phyloP scores from a whole-genome alignment of 35 echinoderm and acorn worm genomes.

The Hemicentrotus pulcherrimus region DNA sequence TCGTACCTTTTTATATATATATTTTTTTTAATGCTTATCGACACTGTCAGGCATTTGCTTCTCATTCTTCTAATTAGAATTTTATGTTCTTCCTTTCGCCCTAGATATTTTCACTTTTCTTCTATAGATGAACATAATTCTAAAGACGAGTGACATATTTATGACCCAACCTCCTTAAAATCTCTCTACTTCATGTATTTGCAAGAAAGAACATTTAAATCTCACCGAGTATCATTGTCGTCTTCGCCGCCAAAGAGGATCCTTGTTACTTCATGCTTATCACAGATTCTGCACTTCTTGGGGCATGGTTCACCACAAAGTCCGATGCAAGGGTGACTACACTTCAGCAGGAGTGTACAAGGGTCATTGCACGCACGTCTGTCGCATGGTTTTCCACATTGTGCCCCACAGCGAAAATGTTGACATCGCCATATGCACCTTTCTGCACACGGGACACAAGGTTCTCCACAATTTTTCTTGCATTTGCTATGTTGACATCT shows the following conservation, averaged over 20 bases:
- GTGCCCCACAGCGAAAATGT: constrained; percentile 49
- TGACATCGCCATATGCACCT: constrained; percentile 66
- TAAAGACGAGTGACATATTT: too few species aligned
- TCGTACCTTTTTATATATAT: too few species aligned
- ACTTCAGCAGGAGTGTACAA: constrained; percentile 53
- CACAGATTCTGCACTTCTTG: constrained; percentile 75
- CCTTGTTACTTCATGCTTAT: constrained; percentile 70
- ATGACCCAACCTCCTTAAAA: too few species aligned
- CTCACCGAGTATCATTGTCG: constrained; percentile 65
- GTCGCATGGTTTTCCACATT: constrained; percentile 69
- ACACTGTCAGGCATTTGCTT: too few species aligned
- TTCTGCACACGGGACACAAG: constrained; percentile 72
- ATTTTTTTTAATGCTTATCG: too few species aligned
- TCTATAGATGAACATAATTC: too few species aligned
- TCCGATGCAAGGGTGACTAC: constrained; percentile 85
- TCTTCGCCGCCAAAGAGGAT: constrained; percentile 80
- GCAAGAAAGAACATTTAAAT: neutral
- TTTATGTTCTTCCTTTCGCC: too few species aligned
- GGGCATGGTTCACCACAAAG: constrained; percentile 88
- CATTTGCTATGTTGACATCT: constrained; percentile 83
- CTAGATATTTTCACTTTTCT: too few species aligned
- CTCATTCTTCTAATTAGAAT: too few species aligned
- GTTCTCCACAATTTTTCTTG: constrained; percentile 68
- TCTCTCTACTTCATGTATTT: too few species aligned
- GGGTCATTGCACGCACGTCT: constrained; percentile 60